Percentiles rank a stretch among this genome's conserved stretches.
phyloP scores from a whole-genome alignment of 2,113 vertebrate species.

The Paraplagusia blochii region DNA sequence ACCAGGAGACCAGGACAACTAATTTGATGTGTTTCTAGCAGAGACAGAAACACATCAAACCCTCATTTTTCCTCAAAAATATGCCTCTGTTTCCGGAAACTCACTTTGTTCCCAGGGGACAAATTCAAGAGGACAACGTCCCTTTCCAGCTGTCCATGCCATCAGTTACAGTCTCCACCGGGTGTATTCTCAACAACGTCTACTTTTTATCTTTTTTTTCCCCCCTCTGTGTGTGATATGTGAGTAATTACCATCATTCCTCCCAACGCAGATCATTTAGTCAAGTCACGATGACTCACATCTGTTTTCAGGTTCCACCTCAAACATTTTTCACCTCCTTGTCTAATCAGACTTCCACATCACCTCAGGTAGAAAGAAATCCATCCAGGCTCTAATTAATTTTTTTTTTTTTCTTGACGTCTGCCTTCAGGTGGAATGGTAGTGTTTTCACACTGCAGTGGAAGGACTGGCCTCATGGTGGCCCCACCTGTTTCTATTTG shows the following conservation, averaged over 20 bases:
- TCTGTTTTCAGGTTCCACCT: background rate
- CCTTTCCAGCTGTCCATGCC: too few relatives aligned
- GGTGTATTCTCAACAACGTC: too few relatives aligned
- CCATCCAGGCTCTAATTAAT: background rate
- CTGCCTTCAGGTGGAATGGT: background rate
- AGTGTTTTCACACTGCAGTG: conserved; percentile 2
- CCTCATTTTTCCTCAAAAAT: too few relatives aligned
- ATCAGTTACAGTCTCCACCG: too few relatives aligned
- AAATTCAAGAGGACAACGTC: too few relatives aligned
- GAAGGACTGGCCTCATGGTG: background rate
- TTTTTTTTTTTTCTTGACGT: background rate
- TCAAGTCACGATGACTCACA: background rate
- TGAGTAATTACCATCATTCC: background rate
- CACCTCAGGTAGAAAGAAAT: background rate
- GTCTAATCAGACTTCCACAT: conserved; percentile 4
- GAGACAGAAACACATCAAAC: too few relatives aligned
- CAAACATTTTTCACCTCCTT: background rate
- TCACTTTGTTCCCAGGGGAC: too few relatives aligned
- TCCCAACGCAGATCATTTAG: background rate
- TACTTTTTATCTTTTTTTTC: background rate
- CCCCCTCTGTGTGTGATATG: background rate
- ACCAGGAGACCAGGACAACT: too few relatives aligned
- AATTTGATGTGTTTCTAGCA: too few relatives aligned
- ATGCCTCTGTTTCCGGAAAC: too few relatives aligned
- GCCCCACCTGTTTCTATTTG: conserved; percentile 5